These are phyloP conservation scores for Huso huso DNA, from an alignment of 2,797 vertebrate genomes.

Conservation along the genomic window DNA sequence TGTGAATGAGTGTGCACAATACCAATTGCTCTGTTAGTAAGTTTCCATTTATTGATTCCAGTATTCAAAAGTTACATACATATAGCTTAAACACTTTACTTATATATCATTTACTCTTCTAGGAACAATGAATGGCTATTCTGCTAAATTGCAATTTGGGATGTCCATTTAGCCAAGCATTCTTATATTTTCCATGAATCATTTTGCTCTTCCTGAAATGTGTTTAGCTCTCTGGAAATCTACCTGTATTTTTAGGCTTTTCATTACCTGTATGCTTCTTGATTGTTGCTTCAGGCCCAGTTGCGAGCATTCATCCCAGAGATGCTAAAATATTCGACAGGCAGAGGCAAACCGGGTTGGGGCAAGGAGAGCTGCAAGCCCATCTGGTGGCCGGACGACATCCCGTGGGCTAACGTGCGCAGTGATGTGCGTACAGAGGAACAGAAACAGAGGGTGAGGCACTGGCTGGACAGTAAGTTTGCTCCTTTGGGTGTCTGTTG, in stretches of 20 bases:
- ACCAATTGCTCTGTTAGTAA: too few relatives aligned
- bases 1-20: too few relatives aligned
- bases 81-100: too few relatives aligned
- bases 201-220: too few relatives aligned
- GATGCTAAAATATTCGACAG: slow-evolving; percentile 97
- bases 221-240: accelerated
- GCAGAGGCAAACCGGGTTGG: slow-evolving; percentile 95
- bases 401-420: slow-evolving; percentile 96
- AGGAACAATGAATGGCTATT: too few relatives aligned
- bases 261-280: slow-evolving; percentile 1
- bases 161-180: too few relatives aligned
- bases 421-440: slow-evolving; percentile 95
- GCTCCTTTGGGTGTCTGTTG: too few relatives aligned
- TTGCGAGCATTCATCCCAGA: slow-evolving; percentile 96
- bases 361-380: slow-evolving; percentile 98
- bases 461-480: not conserved
- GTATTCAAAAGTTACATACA: too few relatives aligned
- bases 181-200: too few relatives aligned
- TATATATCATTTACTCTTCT: too few relatives aligned
- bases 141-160: too few relatives aligned
- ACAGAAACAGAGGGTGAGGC: slow-evolving; percentile 86
- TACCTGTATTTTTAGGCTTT: not conserved
- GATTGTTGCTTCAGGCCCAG: slow-evolving; percentile 70
- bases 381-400: slow-evolving; percentile 96
- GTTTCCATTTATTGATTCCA: too few relatives aligned